Evolutionary conservation across 1,140 invertebrate species (phyloP).

Genomic region (Scaptomyza pallida): DNA sequence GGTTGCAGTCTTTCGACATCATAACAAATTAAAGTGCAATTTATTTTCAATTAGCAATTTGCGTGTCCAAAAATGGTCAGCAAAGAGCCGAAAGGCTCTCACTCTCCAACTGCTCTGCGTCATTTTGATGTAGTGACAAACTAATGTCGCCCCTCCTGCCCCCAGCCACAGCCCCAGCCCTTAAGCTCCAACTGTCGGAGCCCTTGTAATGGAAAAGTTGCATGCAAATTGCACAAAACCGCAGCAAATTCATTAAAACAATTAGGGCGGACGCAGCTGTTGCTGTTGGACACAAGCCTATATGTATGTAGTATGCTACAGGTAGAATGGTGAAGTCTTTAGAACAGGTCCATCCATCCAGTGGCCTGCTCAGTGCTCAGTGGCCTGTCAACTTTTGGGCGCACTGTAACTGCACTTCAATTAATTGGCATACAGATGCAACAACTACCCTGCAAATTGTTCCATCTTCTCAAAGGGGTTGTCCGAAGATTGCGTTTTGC

Average conservation of each 20-base stretch:
- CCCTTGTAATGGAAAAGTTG: slow-evolving; percentile 65
- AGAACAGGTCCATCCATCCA: slow-evolving; percentile 10
- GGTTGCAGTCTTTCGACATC: slow-evolving; percentile 32
- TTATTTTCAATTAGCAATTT: slow-evolving; percentile 82
- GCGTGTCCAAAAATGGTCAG: slow-evolving; percentile 54
- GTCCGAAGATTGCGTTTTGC: slow-evolving; percentile 15
- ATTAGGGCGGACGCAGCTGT: slow-evolving; percentile 66
- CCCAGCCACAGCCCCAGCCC: not conserved
- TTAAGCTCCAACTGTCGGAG: slow-evolving; percentile 37
- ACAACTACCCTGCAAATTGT: slow-evolving; percentile 32
- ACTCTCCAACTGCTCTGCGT: slow-evolving; percentile 34
- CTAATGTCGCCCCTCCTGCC: slow-evolving; percentile 32
- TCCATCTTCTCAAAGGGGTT: slow-evolving; percentile 26
- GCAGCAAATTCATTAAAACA: slow-evolving; percentile 82
- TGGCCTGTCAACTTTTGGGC: slow-evolving; percentile 21
- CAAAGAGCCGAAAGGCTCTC: slow-evolving; percentile 43
- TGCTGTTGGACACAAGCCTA: slow-evolving; percentile 55
- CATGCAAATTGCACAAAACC: slow-evolving; percentile 78
- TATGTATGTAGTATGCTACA: slow-evolving; percentile 10
- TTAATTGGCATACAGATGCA: slow-evolving; percentile 38
- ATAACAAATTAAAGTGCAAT: slow-evolving; percentile 80
- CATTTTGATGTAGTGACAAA: slow-evolving; percentile 55
- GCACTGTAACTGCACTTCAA: slow-evolving; percentile 49
- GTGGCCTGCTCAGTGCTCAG: slow-evolving; percentile 6
- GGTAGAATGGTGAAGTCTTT: slow-evolving; percentile 8